Evolutionary conservation across 2,113 vertebrate genomes (phyloP).

Genomic region (Corydoras sp.): DNA sequence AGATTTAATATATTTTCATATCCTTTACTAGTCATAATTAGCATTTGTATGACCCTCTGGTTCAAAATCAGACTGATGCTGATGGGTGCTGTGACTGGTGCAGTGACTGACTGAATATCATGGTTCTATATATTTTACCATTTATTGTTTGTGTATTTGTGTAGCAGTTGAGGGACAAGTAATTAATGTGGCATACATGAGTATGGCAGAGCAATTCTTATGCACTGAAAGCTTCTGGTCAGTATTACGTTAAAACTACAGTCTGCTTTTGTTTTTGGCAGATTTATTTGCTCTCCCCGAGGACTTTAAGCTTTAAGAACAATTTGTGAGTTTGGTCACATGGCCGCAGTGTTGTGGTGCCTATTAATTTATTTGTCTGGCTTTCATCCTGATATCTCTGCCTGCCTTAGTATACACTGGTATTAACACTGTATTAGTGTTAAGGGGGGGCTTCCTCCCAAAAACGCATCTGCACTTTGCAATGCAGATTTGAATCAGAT

Average conservation of each 20-base stretch:
- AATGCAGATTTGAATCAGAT: slow-evolving; percentile 26
- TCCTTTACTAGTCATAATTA: too few relatives aligned
- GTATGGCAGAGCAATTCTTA: not conserved
- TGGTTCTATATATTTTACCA: too few relatives aligned
- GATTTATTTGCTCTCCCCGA: slow-evolving; percentile 21
- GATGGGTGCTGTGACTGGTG: too few relatives aligned
- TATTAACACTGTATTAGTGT: slow-evolving; percentile 43
- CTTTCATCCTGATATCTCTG: slow-evolving; percentile 18
- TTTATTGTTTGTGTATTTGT: slow-evolving; percentile 15
- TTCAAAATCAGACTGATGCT: too few relatives aligned
- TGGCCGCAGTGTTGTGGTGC: slow-evolving; percentile 29
- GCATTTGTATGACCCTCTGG: too few relatives aligned
- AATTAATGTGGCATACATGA: slow-evolving; percentile 1
- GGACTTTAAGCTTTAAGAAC: slow-evolving; percentile 45
- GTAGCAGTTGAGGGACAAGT: not conserved
- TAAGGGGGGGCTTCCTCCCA: not conserved
- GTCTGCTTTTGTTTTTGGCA: slow-evolving; percentile 18
- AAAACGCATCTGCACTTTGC: slow-evolving; percentile 25
- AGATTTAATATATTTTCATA: too few relatives aligned
- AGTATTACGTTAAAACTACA: slow-evolving; percentile 20
- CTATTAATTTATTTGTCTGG: slow-evolving; percentile 35
- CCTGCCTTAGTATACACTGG: slow-evolving; percentile 47
- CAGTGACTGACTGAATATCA: too few relatives aligned
- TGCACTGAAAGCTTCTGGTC: slow-evolving; percentile 15
- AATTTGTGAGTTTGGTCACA: slow-evolving; percentile 21